Evolutionary conservation across 2,888 invertebrate genomes (phyloP), one percentile per base, ranked within the genome.

Genomic region (Limulus polyphemus): DNA sequence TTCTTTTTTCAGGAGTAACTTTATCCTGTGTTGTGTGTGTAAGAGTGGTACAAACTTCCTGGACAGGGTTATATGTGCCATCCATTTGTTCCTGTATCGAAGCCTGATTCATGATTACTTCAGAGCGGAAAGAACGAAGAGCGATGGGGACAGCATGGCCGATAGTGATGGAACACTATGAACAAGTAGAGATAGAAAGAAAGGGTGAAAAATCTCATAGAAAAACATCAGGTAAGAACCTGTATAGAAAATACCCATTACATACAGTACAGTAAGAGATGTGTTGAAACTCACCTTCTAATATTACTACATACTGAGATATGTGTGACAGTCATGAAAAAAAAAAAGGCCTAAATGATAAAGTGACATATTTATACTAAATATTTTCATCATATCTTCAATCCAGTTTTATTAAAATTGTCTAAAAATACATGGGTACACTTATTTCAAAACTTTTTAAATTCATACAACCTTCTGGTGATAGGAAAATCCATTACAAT

Each of bases 111-210:
- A 16, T 32, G 12, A 54, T 54, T 16, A 54, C 2, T 59, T 64
- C 64, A 11, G 66, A 64, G 60, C 61, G 62, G 59, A 59, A 66
- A n/a, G 66, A 64, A 63, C 64, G 62, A 63, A 64, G 64, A 61
- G 58, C 57, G 61, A 66, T 66, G 56, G 66, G 66, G 49, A 61
- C 60, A 55, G 64, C 66, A 64, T 64, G 62, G 60, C 60, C 59
- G 62, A 66, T 59, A 62, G 64, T 62, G 59, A 64, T 61, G 62
- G 66, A 66, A 59, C 62, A 66, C 65, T 65, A 62, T 60, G 61
- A 59, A 51, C 56, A 64, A 57, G 59, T 55, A 50, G 60, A 65
- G 62, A 55, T 14, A 61, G 56, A 62, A 65, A 63, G 60, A 63
- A 62, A 63, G 63, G 63, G 58, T 62, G 57, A 67, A 59, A 64